Percentiles rank a stretch among this genome's conserved stretches.
Evolutionary conservation across 2,888 invertebrate species (phyloP).

Genomic region (Lydus trimaculatus): DNA sequence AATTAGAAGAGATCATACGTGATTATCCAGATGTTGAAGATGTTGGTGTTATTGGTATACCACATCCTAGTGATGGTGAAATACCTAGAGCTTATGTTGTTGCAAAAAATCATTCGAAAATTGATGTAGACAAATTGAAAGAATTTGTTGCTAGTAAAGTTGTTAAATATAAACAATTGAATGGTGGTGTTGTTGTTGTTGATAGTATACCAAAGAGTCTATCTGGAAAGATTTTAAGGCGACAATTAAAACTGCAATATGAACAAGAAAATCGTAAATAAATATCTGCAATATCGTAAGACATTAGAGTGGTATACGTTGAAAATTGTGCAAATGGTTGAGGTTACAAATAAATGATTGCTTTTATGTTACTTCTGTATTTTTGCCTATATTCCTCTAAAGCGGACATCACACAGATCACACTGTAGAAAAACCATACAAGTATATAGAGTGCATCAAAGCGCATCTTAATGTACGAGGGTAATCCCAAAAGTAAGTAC

Average conservation of each 20-base stretch:
- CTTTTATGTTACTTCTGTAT: too few species aligned
- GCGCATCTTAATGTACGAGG: too few species aligned
- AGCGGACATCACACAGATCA: too few species aligned
- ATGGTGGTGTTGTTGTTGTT: constrained; percentile 64
- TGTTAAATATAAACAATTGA: constrained; percentile 77
- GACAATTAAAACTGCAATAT: constrained; percentile 48
- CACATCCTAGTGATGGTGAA: constrained; percentile 74
- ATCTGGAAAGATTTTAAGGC: constrained; percentile 69
- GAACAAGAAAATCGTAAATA: background rate
- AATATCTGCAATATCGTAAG: too few species aligned
- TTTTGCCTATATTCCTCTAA: too few species aligned
- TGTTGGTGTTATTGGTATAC: constrained; percentile 83
- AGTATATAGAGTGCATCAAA: too few species aligned
- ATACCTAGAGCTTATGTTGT: constrained; percentile 79
- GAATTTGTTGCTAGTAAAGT: constrained; percentile 72
- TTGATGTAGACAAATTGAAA: constrained; percentile 66
- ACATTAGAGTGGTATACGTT: too few species aligned
- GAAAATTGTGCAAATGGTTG: too few species aligned
- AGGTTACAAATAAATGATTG: too few species aligned
- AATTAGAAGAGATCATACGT: constrained; percentile 78
- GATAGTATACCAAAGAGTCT: constrained; percentile 66
- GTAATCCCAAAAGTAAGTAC: too few species aligned
- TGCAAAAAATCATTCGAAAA: constrained; percentile 58
- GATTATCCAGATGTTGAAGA: constrained; percentile 78
- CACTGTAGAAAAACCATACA: too few species aligned